Evolutionary conservation across 2,113 vertebrate species (phyloP).

Genomic region (Neoarius graeffei): DNA sequence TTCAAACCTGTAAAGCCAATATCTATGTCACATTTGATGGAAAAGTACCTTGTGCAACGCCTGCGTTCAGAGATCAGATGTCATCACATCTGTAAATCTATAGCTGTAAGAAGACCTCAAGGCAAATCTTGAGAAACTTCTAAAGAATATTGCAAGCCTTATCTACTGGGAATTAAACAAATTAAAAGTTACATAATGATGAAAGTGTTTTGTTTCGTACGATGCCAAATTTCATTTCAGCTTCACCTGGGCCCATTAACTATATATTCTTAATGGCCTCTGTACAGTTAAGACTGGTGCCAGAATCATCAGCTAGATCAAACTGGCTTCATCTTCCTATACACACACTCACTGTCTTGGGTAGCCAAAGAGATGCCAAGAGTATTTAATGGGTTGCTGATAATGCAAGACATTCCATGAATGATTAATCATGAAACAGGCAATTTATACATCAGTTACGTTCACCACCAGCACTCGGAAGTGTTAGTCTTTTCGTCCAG

Average conservation of each 20-base stretch:
- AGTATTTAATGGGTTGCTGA: slow-evolving; percentile 26
- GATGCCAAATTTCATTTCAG: slow-evolving; percentile 18
- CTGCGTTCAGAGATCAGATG: neutral
- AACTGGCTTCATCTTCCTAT: neutral
- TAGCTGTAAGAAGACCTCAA: neutral
- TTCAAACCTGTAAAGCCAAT: neutral
- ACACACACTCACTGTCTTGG: neutral
- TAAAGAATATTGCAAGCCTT: neutral
- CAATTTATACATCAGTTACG: slow-evolving; percentile 19
- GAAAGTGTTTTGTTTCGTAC: neutral
- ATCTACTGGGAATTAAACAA: neutral
- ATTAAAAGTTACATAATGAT: slow-evolving; percentile 12
- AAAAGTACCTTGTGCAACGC: neutral
- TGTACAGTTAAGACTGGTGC: slow-evolving; percentile 6
- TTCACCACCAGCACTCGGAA: slow-evolving; percentile 33
- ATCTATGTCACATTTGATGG: neutral
- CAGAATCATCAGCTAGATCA: slow-evolving; percentile 15
- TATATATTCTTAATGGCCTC: slow-evolving; percentile 28
- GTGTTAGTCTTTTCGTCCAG: slow-evolving; percentile 9
- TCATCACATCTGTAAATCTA: neutral
- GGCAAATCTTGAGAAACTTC: slow-evolving; percentile 1
- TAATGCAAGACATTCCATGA: slow-evolving; percentile 36
- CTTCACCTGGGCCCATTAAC: neutral
- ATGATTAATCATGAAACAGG: slow-evolving; percentile 31
- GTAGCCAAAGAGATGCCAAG: slow-evolving; percentile 40